Percentiles rank a stretch among this genome's conserved stretches.
phyloP scores from a whole-genome alignment of 2,888 invertebrate genomes.

The Drosophila lacicola region DNA sequence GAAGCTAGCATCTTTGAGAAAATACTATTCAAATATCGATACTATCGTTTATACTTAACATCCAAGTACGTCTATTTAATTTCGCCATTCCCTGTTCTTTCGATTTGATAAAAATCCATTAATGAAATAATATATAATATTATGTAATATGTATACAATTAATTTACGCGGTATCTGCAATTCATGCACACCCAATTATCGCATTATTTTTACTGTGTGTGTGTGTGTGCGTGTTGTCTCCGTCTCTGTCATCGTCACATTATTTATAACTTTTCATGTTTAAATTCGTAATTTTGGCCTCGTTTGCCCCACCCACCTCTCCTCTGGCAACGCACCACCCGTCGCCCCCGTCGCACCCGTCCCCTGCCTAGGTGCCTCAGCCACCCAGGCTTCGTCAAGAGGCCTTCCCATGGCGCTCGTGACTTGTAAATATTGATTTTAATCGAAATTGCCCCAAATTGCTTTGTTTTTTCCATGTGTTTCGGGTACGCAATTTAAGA shows the following conservation, averaged over 20 bases:
- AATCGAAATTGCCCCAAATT: conserved; percentile 83
- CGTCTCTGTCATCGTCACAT: conserved; percentile 62
- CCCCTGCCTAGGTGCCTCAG: conserved; percentile 12
- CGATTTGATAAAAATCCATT: no score
- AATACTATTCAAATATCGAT: no score
- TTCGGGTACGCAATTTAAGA: conserved; percentile 69
- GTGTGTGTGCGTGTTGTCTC: conserved; percentile 34
- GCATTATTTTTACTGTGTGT: conserved; percentile 4
- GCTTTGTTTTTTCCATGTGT: conserved; percentile 50
- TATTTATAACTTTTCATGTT: conserved; percentile 76
- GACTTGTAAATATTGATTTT: conserved; percentile 82
- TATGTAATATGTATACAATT: not conserved
- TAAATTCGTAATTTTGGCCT: conserved; percentile 75
- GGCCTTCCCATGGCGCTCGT: conserved; percentile 42
- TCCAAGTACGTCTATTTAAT: no score
- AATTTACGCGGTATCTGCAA: conserved; percentile 14
- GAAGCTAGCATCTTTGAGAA: no score
- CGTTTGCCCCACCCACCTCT: conserved; percentile 1
- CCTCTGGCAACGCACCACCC: not conserved
- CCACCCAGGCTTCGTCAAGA: conserved; percentile 37
- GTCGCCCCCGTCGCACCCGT: not conserved
- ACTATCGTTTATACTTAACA: no score
- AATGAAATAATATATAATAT: not conserved
- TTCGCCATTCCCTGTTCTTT: no score
- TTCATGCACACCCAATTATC: not conserved